A percentile compares a stretch with the other conserved stretches of the same genome.
phyloP scores from a whole-genome alignment of 2,113 vertebrate species.

The Fulmarus glacialis region DNA sequence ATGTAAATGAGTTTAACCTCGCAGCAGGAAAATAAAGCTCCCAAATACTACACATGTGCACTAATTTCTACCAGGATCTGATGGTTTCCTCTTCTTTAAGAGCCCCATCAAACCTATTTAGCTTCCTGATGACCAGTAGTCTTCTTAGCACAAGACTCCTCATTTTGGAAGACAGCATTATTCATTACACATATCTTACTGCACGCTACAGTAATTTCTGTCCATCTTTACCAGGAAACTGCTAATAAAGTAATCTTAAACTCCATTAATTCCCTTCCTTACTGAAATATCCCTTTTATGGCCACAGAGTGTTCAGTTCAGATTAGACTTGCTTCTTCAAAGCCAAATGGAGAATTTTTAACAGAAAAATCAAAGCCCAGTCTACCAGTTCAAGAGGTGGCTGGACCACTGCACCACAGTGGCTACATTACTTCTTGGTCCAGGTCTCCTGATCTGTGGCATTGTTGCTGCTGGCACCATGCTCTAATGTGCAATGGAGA shows the following conservation, averaged over 20 bases:
- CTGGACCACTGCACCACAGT: accelerated
- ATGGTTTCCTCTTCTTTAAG: neutral
- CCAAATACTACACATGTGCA: neutral
- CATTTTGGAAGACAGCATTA: neutral
- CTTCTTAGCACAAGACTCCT: neutral
- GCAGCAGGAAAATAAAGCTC: neutral
- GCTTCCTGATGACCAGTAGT: neutral
- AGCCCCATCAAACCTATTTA: neutral
- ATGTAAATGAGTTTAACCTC: neutral
- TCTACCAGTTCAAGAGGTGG: neutral
- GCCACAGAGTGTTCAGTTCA: neutral
- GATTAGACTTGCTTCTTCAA: neutral
- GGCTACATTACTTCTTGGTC: accelerated
- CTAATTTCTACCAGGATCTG: neutral
- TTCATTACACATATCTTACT: neutral
- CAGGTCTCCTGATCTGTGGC: neutral
- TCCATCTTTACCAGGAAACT: neutral
- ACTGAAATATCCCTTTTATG: neutral
- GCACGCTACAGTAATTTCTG: neutral
- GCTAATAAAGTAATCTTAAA: neutral
- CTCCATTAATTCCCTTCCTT: neutral
- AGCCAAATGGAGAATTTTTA: neutral
- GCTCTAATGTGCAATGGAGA: neutral
- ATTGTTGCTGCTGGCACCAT: neutral
- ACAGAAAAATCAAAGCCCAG: neutral